Base-by-base conservation (phyloP, 2,797 vertebrate genomes). In the Chromobotia macracanthus region DNA sequence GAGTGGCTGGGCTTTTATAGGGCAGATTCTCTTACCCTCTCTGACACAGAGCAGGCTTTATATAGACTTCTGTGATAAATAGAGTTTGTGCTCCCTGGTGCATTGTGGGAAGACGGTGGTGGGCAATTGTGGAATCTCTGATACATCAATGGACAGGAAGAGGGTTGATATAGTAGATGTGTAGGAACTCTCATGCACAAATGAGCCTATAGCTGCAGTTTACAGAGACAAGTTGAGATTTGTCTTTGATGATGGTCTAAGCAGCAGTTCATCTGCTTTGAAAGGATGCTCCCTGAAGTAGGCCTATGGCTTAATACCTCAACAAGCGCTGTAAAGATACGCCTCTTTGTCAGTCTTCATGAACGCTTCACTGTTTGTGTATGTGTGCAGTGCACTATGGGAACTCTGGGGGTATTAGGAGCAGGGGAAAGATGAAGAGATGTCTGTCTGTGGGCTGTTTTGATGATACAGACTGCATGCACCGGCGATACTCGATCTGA, bases 401-500 rank as follows among this genome's bases (percentile, higher is more conserved):
- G 78, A 86, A 67, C 81, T 67, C 69, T 83, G 83, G 83, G 86
- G 86, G 78, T 80, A 87, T 84, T 84, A 88, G 87, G 86, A 78
- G 80, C 89, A 78, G 85, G 2, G 85, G 86, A 83, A 78, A 87
- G 83, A 93, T 87, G 88, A 90, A 90, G 88, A 91, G 88, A 90
- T 91, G 90, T 91, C 90, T 90, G 88, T 90, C 88, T 93, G 92
- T 91, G 91, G 92, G 92, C 87, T 91, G 90, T 88, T 31, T 85
- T 88, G 91, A 91, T 90, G 87, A 88, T 91, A 88, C 89, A 89
- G 87, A 89, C 89, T 89, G 90, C 91, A 89, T 90, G 89, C 90
- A 89, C 91, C 88, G 85, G 87, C 90, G 94, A 93, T 92, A 94
- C 93, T 94, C 93, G 93, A 95, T 94, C 93, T 93, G 92, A 95